A percentile compares a stretch with the other conserved stretches of the same genome.
Conservation (phyloP, 2,797 vertebrate species). For the Glyptemys insculpta region DNA sequence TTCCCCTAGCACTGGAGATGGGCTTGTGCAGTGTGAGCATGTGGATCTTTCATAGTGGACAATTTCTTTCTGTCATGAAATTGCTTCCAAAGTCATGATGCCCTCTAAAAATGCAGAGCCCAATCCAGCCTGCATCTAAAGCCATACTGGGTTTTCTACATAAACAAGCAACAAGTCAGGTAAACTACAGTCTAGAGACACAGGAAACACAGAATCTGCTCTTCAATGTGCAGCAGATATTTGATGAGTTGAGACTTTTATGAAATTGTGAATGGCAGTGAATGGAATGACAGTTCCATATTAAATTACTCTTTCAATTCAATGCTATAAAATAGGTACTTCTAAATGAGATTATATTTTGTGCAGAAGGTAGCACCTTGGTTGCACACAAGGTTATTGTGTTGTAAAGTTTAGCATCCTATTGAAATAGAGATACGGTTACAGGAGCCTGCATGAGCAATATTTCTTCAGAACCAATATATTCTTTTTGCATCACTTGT, state of each 20-base stretch:
- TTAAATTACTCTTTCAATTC: background rate
- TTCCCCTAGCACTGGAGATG: background rate
- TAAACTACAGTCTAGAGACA: background rate
- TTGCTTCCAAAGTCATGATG: background rate
- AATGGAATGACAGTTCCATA: background rate
- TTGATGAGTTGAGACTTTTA: background rate
- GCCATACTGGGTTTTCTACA: background rate
- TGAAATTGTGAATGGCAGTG: background rate
- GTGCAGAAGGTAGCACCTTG: background rate
- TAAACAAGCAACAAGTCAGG: background rate
- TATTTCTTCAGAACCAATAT: background rate
- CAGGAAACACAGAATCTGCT: background rate
- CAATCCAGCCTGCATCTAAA: background rate
- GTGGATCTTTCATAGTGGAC: background rate
- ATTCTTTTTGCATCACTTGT: background rate
- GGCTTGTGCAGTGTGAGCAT: background rate
- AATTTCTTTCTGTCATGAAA: background rate
- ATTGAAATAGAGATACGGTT: background rate
- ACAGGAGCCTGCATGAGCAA: background rate
- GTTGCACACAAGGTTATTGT: background rate
- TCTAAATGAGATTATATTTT: background rate
- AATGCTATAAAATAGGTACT: background rate
- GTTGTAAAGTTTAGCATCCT: background rate
- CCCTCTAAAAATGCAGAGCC: background rate
- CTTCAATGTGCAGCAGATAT: background rate